phyloP scores from a whole-genome alignment of 2,797 vertebrate species.

The Ptychobarbus kaznakovi region DNA sequence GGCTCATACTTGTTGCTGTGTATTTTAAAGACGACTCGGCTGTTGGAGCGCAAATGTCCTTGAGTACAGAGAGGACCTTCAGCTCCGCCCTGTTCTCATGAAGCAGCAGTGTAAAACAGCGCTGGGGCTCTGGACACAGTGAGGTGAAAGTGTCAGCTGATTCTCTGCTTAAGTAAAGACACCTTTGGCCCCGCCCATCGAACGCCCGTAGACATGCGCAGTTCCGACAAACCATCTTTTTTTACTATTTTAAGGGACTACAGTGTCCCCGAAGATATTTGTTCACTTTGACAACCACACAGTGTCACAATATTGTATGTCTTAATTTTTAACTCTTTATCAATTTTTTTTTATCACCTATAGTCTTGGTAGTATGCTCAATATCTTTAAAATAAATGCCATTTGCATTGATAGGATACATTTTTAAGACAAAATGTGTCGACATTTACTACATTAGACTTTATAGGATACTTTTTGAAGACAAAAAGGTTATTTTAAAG shows the following conservation, averaged over 20 bases:
- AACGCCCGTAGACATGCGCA: slow-evolving; percentile 5
- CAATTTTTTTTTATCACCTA: neutral
- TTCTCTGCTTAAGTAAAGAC: slow-evolving; percentile 14
- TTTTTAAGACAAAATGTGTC: neutral
- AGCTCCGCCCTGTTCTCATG: slow-evolving; percentile 31
- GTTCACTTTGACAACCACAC: neutral
- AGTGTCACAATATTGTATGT: neutral
- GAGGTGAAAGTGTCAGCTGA: slow-evolving; percentile 29
- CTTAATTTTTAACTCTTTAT: neutral
- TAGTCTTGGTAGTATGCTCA: too few relatives aligned
- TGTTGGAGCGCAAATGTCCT: slow-evolving; percentile 32
- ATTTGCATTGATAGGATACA: too few relatives aligned
- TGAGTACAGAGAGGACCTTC: slow-evolving; percentile 18
- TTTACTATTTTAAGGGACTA: neutral
- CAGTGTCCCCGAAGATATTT: neutral
- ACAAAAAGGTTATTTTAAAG: neutral
- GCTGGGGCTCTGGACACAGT: neutral
- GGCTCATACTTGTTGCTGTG: slow-evolving; percentile 15
- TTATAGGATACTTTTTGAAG: neutral
- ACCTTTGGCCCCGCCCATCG: slow-evolving; percentile 9
- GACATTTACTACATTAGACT: neutral
- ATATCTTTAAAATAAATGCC: neutral
- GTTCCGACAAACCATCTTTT: neutral
- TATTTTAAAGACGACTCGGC: neutral
- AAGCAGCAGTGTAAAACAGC: slow-evolving; percentile 8